A percentile compares a stretch with the other conserved stretches of the same genome.
These are phyloP conservation scores for Zaprionus capensis DNA, from an alignment of 1,140 invertebrate genomes.

Conservation along the genomic window DNA sequence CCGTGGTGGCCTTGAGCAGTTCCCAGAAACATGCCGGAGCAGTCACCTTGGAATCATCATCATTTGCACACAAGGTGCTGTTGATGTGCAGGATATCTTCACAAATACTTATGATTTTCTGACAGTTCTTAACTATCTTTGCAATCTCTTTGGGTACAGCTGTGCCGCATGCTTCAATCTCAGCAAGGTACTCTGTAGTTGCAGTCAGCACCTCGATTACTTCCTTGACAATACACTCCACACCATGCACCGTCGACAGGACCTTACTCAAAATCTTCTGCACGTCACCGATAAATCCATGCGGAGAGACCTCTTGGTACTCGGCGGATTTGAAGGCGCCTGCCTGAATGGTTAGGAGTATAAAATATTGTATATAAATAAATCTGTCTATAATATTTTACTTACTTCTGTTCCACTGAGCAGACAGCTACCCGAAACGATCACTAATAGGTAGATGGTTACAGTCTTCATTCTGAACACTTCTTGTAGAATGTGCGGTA, in stretches of 20 bases:
- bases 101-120: neutral
- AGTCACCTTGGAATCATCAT: neutral
- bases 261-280: neutral
- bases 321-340: neutral
- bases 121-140: neutral
- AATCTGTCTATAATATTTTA: neutral
- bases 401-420: constrained; percentile 1
- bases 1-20: neutral
- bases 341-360: neutral
- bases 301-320: neutral
- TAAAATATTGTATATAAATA: neutral
- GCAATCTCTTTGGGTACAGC: neutral
- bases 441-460: neutral
- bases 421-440: constrained; percentile 10
- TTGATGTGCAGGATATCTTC: neutral
- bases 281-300: neutral
- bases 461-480: constrained; percentile 9
- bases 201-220: neutral
- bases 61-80: neutral
- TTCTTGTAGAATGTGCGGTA: constrained; percentile 1
- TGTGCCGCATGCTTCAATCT: neutral
- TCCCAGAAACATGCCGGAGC: neutral
- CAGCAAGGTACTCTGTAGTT: neutral
- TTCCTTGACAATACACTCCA: neutral
- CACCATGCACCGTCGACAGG: neutral